Base-by-base conservation (phyloP, 1,140 invertebrate species). In the Musca vetustissima region DNA sequence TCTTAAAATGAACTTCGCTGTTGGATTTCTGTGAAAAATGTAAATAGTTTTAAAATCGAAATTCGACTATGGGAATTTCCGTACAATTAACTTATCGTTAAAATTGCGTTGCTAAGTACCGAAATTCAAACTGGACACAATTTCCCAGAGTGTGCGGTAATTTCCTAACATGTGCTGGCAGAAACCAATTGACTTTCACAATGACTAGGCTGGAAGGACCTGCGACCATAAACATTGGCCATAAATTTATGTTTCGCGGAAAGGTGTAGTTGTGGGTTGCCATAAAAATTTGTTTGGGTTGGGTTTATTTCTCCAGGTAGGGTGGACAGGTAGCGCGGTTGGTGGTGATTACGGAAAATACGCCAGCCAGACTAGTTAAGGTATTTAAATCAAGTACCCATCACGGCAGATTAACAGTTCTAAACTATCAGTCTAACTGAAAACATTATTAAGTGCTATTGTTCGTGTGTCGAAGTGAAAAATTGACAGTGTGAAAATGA, bases 111-210 rank as follows among this genome's bases (percentile, higher is more conserved):
- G n/a, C 36, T 43, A 13, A 13, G 36, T 13, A 43, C 36, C 11
- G 13, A 43, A 43, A 43, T 43, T 43, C 36, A 43, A 43, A 43
- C 36, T 43, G 36, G 36, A 43, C 36, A 28, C 15, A 28, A 57
- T 57, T 57, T 57, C 53, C 24, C 24, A 28, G 24, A n/a, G 11
- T 28, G n/a, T 28, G 22, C 19, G 11, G 25, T 43, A 28, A 28
- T 25, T 57, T 28, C 11, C 24, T 13, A 28, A n/a, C 53, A 57
- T 24, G 15, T 57, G 53, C 28, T 57, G 36, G 22, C 24, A 28
- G n/a, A 57, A 57, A 57, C 53, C 53, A 57, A 57, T 28, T 57
- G 53, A 57, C 53, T 57, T 57, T 57, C 14, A 28, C 53, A 57
- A 57, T n/a, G 7, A 28, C 24, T 28, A 21, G 25, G n/a, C 13